Conservation (phyloP, 2,888 invertebrate genomes). For the Uropetala carovei region DNA sequence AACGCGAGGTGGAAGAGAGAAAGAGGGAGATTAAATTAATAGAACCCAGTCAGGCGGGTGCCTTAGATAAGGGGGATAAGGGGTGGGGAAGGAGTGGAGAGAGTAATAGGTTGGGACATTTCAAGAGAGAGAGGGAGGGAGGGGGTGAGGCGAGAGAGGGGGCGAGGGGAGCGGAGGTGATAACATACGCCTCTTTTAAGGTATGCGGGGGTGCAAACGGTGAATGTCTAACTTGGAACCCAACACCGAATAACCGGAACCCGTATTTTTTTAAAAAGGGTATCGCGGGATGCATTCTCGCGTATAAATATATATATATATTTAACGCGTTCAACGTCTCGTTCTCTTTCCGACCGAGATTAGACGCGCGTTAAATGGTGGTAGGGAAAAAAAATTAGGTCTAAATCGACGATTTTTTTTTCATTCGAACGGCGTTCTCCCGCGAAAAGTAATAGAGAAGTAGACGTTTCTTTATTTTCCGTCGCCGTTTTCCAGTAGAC, state of each 20-base stretch:
- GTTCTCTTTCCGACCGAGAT: no score
- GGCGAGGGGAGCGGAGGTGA: not conserved
- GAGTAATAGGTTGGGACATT: not conserved
- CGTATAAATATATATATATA: no score
- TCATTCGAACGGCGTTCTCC: not conserved
- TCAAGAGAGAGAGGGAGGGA: not conserved
- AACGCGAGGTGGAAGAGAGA: conserved; percentile 46
- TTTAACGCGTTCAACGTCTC: no score
- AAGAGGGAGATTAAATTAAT: conserved; percentile 50
- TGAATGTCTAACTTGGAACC: not conserved
- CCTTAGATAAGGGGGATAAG: not conserved
- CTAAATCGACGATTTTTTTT: not conserved
- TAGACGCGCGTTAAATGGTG: not conserved
- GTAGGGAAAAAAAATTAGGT: not conserved
- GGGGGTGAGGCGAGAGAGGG: not conserved
- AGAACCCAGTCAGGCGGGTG: not conserved
- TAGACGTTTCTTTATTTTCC: not conserved
- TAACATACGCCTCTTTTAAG: conserved; percentile 8
- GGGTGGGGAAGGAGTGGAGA: not conserved
- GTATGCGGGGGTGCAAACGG: not conserved
- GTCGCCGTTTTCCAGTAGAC: not conserved
- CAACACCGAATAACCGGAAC: conserved; percentile 28
- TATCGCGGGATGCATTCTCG: not conserved
- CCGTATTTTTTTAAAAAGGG: not conserved
- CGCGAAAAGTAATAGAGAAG: no score